Evolutionary conservation across 1,140 invertebrate genomes (phyloP).

Genomic region (Apocrypta bakeri): DNA sequence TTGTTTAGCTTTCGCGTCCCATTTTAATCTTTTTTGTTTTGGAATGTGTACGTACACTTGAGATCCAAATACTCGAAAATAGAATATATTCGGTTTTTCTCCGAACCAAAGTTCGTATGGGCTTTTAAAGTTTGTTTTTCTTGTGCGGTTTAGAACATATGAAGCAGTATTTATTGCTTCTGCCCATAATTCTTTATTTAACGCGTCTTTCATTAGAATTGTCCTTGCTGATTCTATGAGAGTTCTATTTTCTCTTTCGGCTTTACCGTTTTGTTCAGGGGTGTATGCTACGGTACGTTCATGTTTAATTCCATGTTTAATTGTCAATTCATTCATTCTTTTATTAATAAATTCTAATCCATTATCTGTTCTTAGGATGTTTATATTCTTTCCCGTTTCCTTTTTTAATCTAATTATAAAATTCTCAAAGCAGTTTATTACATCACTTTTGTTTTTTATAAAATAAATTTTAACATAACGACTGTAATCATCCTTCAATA

Average conservation of each 20-base stretch:
- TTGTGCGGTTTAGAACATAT: no score
- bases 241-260: constrained; percentile 8
- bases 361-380: neutral
- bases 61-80: no score
- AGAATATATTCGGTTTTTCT: no score
- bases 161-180: no score
- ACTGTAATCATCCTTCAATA: constrained; percentile 53
- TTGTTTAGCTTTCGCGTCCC: no score
- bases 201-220: neutral
- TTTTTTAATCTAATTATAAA: no score
- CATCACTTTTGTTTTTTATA: constrained; percentile 65
- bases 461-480: constrained; percentile 61
- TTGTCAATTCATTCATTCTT: neutral
- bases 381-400: no score
- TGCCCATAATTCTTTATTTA: no score
- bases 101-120: no score
- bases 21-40: no score
- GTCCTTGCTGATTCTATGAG: constrained; percentile 4
- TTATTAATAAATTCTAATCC: constrained; percentile 14
- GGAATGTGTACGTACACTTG: no score
- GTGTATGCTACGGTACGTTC: neutral
- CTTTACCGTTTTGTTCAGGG: constrained; percentile 16
- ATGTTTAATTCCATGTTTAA: constrained; percentile 11
- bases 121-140: no score
- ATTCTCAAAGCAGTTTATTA: constrained; percentile 54